Percentiles rank a stretch among this genome's conserved stretches.
Evolutionary conservation across 2,888 invertebrate genomes (phyloP).

Genomic region (Plemyria rubiginata): DNA sequence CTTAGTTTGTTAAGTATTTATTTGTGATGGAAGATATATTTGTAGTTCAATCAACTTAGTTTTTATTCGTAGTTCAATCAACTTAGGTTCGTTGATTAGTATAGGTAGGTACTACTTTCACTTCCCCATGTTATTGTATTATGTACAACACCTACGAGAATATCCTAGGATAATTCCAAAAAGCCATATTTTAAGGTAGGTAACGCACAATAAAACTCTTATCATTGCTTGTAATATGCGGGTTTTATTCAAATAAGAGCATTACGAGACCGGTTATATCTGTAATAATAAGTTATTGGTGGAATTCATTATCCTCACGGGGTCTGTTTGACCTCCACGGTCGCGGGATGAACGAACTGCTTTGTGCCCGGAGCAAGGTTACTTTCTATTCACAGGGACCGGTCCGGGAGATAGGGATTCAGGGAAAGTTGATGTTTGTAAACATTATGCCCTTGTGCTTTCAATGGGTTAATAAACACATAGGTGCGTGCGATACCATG

Average conservation of each 20-base stretch:
- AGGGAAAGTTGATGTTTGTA: slow-evolving; percentile 47
- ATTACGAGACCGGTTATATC: slow-evolving; percentile 30
- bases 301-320: slow-evolving; percentile 41
- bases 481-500: no score
- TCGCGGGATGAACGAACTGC: slow-evolving; percentile 72
- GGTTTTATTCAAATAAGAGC: slow-evolving; percentile 37
- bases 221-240: slow-evolving; percentile 21
- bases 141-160: no score
- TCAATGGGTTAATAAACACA: neutral
- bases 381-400: slow-evolving; percentile 74
- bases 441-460: slow-evolving; percentile 15
- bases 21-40: neutral
- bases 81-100: neutral
- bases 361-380: slow-evolving; percentile 69
- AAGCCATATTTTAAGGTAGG: slow-evolving; percentile 11
- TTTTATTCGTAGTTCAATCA: neutral
- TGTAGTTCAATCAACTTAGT: neutral
- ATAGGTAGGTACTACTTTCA: slow-evolving; percentile 15
- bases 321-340: slow-evolving; percentile 43
- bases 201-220: slow-evolving; percentile 33
- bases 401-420: slow-evolving; percentile 54
- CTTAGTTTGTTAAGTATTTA: no score
- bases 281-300: slow-evolving; percentile 13
- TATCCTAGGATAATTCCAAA: neutral
- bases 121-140: slow-evolving; percentile 16